These are phyloP conservation scores for Latrodectus hesperus DNA, from an alignment of 2,888 invertebrate species.

Conservation along the genomic window DNA sequence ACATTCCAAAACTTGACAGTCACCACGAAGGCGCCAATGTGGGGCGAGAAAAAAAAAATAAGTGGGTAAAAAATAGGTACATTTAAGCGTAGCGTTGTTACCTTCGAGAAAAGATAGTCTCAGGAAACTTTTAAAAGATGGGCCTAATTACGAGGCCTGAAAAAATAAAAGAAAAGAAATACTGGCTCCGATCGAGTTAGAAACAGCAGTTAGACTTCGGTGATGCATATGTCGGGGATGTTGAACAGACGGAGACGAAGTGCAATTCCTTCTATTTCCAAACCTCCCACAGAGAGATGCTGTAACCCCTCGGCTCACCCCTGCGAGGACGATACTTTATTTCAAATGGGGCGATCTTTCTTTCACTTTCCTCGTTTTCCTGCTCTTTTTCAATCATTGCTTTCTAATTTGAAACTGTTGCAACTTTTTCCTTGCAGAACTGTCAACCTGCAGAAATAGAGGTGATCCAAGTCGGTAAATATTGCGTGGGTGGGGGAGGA, in stretches of 20 bases:
- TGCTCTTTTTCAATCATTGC: background rate
- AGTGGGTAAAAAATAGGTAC: background rate
- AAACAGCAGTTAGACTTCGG: background rate
- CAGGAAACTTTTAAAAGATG: slow-evolving; percentile 1
- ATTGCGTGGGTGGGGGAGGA: too few relatives aligned
- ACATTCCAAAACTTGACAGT: slow-evolving; percentile 1
- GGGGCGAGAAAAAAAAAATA: background rate
- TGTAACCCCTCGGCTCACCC: slow-evolving; percentile 13
- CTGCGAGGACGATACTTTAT: slow-evolving; percentile 39
- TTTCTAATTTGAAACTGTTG: background rate
- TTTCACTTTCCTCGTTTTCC: background rate
- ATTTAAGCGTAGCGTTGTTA: background rate
- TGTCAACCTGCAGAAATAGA: too few relatives aligned
- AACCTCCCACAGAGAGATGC: slow-evolving; percentile 54
- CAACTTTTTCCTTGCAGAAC: too few relatives aligned
- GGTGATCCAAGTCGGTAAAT: too few relatives aligned
- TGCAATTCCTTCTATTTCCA: slow-evolving; percentile 65
- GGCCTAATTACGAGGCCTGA: background rate
- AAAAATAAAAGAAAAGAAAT: background rate
- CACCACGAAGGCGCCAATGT: background rate
- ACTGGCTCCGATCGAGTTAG: background rate
- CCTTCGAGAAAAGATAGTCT: background rate
- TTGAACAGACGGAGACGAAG: slow-evolving; percentile 62
- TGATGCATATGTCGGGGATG: slow-evolving; percentile 65
- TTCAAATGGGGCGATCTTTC: slow-evolving; percentile 31